Evolutionary conservation across 37 sponge, comb jelly and placozoan species (phyloP), one percentile per base, ranked within the genome.

Genomic region (Aplysina aerophoba): DNA sequence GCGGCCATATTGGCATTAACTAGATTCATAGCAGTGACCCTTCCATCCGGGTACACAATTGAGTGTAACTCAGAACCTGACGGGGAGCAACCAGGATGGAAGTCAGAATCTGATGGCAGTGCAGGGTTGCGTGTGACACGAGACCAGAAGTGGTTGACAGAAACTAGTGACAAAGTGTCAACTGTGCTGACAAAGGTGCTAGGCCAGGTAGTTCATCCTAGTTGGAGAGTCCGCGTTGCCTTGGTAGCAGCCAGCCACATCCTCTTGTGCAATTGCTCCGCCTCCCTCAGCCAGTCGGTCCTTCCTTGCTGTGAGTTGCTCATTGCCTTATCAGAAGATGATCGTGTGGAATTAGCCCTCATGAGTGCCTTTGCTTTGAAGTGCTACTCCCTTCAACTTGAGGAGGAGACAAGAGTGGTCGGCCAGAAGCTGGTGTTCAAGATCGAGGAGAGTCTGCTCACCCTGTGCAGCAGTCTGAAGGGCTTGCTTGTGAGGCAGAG

Each of bases 141-240:
- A 36, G 61, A 82, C 4, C 21, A 16, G 35, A 50, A 44, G 12
- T 93, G 93, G 93, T 19, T 20, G 75, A 16, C 22, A 24, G 85
- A 84, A 13, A 89, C 93, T 54, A 80, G 44, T 33, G 16, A 15
- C 28, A 83, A 84, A 41, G 60, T 93, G 31, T 27, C 62, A 17
- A 19, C 86, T 20, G 59, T 93, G 33, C 78, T 85, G 39, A 61
- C 58, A 24, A 79, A 62, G 24, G 55, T 91, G 72, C 33, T 34
- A 22, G 61, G 34, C 1, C 73, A 88, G 54, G 86, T 85, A 30
- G 59, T 81, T 13, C 81, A 72, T 39, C 64, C 86, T 13, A 71
- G 79, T 22, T 92, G 92, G 92, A 82, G 82, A 37, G 80, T 80
- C 21, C 86, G 89, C n/a, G 62, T 83, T 79, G 80, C 54, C 25